Percentiles rank a stretch among this genome's conserved stretches.
Evolutionary conservation across 1,140 invertebrate genomes (phyloP).

Genomic region (Papilio helenus): DNA sequence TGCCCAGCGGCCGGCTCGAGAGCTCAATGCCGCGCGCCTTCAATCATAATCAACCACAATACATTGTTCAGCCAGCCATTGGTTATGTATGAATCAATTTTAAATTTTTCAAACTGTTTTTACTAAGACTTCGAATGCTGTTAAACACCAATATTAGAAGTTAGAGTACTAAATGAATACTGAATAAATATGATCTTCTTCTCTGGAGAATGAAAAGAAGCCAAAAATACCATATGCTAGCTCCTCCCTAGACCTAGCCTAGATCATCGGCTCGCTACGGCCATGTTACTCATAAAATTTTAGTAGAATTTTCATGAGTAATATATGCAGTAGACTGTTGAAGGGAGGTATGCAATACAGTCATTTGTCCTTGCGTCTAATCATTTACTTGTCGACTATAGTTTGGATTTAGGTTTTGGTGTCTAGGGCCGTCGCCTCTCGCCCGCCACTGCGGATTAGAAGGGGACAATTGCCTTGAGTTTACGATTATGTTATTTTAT

Average conservation of each 20-base stretch:
- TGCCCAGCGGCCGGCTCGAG: neutral
- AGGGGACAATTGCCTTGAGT: constrained; percentile 21
- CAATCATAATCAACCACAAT: constrained; percentile 11
- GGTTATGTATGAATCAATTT: neutral
- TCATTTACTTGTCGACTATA: neutral
- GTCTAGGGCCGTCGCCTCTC: constrained; percentile 20
- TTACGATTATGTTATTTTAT: neutral
- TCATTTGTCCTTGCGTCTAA: constrained; percentile 10
- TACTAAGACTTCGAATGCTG: neutral
- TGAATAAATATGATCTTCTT: too few relatives aligned
- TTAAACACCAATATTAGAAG: too few relatives aligned
- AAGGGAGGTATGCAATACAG: neutral
- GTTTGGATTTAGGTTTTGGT: constrained; percentile 16
- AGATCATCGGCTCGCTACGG: too few relatives aligned
- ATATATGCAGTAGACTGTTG: neutral
- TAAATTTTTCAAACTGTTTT: neutral
- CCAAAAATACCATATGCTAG: too few relatives aligned
- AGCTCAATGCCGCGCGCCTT: neutral
- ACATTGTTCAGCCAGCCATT: constrained; percentile 1
- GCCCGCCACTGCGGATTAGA: constrained; percentile 1
- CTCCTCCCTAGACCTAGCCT: too few relatives aligned
- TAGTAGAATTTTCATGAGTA: neutral
- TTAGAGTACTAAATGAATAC: too few relatives aligned
- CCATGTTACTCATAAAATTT: too few relatives aligned
- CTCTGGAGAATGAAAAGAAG: too few relatives aligned